phyloP scores from a whole-genome alignment of 2,888 invertebrate species.

The Serripes groenlandicus region DNA sequence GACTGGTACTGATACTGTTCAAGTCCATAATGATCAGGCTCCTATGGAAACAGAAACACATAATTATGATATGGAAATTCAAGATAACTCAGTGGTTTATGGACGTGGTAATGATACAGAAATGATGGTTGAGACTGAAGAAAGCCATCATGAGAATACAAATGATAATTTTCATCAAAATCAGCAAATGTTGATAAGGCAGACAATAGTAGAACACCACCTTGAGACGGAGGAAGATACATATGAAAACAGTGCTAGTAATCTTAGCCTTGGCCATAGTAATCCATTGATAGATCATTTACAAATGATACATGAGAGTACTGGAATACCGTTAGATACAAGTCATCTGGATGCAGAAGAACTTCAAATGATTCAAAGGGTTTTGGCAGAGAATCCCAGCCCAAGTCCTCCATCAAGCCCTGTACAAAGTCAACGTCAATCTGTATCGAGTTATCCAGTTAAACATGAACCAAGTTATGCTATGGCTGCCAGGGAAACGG shows the following conservation, averaged over 20 bases:
- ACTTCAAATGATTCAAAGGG: constrained; percentile 62
- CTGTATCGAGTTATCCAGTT: no score
- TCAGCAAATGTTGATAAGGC: constrained; percentile 5
- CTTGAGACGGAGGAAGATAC: not conserved
- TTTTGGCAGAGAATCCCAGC: constrained; percentile 60
- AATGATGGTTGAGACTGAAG: not conserved
- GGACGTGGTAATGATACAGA: not conserved
- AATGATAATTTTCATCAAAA: not conserved
- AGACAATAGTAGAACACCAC: constrained; percentile 7
- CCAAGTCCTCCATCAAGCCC: constrained; percentile 46
- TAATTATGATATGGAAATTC: not conserved
- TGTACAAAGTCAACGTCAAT: not conserved
- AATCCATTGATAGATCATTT: not conserved
- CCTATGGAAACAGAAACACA: not conserved
- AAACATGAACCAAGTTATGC: not conserved
- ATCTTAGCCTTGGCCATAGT: not conserved
- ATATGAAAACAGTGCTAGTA: not conserved
- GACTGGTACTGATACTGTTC: not conserved
- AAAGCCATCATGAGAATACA: no score
- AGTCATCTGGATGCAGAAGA: constrained; percentile 61
- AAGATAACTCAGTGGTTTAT: not conserved
- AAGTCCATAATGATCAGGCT: not conserved
- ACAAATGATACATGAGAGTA: constrained; percentile 21
- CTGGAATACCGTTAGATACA: constrained; percentile 35
- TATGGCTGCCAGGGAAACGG: not conserved